Evolutionary conservation across 2,797 vertebrate genomes (phyloP).

Genomic region (Micromesistius poutassou): DNA sequence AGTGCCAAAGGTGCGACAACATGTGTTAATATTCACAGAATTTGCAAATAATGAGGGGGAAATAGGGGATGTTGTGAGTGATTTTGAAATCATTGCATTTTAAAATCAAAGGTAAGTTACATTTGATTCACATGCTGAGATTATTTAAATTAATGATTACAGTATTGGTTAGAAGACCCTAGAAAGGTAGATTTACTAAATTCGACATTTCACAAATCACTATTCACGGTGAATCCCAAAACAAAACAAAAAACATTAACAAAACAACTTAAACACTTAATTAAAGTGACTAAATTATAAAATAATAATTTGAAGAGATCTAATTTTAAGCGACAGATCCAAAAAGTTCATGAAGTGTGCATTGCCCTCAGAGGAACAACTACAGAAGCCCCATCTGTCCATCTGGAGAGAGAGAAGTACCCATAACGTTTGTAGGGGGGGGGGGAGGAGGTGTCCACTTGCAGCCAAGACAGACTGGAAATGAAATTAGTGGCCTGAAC

Average conservation of each 20-base stretch:
- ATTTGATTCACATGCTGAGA: too few relatives aligned
- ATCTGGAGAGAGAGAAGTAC: not conserved
- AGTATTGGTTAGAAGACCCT: too few relatives aligned
- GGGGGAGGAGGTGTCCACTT: constrained; percentile 34
- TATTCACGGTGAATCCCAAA: too few relatives aligned
- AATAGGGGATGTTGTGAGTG: too few relatives aligned
- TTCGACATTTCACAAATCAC: too few relatives aligned
- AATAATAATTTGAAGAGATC: not conserved
- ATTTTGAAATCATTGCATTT: not conserved
- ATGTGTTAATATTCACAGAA: constrained; percentile 31
- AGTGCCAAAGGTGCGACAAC: constrained; percentile 41
- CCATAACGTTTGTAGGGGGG: constrained; percentile 14
- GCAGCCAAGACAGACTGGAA: constrained; percentile 53
- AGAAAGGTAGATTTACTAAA: too few relatives aligned
- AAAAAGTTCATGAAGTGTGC: not conserved
- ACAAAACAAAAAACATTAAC: too few relatives aligned
- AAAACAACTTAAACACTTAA: too few relatives aligned
- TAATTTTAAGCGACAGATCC: not conserved
- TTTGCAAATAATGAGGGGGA: constrained; percentile 8
- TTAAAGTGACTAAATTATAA: not conserved
- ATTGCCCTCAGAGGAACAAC: not conserved
- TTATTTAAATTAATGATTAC: too few relatives aligned
- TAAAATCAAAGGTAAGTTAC: not conserved
- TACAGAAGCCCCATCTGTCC: not conserved
- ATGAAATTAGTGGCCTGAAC: constrained; percentile 58